Base-by-base conservation (phyloP, 2,797 vertebrate genomes). In the Potorous gilbertii region DNA sequence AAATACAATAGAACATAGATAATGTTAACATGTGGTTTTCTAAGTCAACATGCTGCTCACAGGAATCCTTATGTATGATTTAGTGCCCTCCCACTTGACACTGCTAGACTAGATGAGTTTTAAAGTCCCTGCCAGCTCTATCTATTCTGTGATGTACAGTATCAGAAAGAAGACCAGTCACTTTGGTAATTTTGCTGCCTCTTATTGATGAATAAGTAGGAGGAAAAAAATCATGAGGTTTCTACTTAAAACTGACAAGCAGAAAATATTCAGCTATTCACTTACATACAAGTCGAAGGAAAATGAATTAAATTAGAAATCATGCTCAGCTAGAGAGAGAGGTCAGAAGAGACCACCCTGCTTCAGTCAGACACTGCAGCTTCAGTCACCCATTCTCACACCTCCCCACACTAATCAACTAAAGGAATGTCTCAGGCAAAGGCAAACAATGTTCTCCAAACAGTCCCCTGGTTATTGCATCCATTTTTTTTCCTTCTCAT, bases 371-470 rank as follows among this genome's bases (percentile, higher is more conserved):
- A 97, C 95, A 93, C 1, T 27, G 92, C 91, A 91, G 59, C n/a
- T 93, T 95, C 40, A 5, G 66, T 95, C 74, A 62, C 91, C 93
- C 40, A 0, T 92, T 92, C 95, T 97, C 29, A 0, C 93, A 93
- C 93, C 93, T 98, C 96, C 97, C 95, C 95, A 91, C 94, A 94
- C 54, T 28, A 96, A 95, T 96, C 92, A 95, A 91, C 92, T 91
- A 93, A 91, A 95, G 90, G 92, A 92, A 95, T 91, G 31, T 0
- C 56, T 94, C 81, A 40, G 57, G 94, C 94, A 94, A 94, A 93
- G 92, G 91, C 91, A 95, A 96, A 94, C 93, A 93, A 87, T 1
- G 0, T 95, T 27, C 16, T 55, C 56, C 91, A 54, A 95, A 95
- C 27, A 59, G 56, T 87, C 29, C 29, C 90, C 89, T 81, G 74